Percentiles rank a stretch among this genome's conserved stretches.
phyloP scores from a whole-genome alignment of 2,113 vertebrate genomes.

The Mesoclemmys tuberculata region DNA sequence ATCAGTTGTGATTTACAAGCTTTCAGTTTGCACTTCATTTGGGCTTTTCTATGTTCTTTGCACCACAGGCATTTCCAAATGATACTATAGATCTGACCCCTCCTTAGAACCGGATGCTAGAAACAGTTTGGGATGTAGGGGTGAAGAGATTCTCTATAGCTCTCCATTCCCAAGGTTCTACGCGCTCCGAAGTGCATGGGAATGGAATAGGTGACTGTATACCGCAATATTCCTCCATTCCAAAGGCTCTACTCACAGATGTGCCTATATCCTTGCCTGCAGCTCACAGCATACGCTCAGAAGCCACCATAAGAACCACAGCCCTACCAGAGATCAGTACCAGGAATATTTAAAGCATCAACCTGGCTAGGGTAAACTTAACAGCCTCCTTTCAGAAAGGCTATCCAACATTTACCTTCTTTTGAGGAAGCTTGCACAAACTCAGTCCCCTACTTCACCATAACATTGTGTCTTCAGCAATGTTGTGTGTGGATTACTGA shows the following conservation, averaged over 20 bases:
- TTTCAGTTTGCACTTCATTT: background rate
- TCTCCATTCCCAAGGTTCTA: constrained; percentile 13
- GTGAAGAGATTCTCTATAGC: background rate
- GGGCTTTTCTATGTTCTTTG: background rate
- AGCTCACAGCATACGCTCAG: background rate
- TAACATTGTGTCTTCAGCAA: background rate
- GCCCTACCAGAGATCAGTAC: background rate
- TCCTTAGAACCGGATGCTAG: background rate
- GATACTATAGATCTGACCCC: background rate
- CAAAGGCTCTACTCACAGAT: background rate
- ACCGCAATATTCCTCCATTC: background rate
- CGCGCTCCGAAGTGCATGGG: background rate
- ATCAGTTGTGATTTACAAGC: background rate
- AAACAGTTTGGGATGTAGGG: constrained; percentile 27
- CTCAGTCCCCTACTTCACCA: background rate
- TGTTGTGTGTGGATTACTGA: background rate
- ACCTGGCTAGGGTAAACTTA: fast-evolving
- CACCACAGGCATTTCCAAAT: background rate
- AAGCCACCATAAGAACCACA: background rate
- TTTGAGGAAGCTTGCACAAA: background rate
- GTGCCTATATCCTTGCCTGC: background rate
- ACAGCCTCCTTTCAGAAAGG: background rate
- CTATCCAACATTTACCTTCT: background rate
- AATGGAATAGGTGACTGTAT: too few relatives aligned
- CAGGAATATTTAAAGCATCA: background rate